These are phyloP conservation scores for Pammene fasciana DNA, from an alignment of 2,888 invertebrate genomes.

Conservation along the genomic window DNA sequence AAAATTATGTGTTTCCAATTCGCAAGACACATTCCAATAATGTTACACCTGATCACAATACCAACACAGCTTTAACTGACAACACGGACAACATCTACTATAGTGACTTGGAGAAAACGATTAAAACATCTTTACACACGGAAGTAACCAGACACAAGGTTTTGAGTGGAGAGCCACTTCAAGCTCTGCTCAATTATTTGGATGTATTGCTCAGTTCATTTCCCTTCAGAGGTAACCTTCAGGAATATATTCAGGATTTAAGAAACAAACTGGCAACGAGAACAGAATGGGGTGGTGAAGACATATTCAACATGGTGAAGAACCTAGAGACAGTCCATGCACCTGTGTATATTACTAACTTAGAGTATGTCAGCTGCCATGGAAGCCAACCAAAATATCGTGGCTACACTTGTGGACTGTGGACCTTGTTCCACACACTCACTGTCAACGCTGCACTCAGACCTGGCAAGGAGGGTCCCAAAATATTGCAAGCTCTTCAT, in stretches of 20 bases:
- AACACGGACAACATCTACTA: constrained; percentile 88
- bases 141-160: constrained; percentile 89
- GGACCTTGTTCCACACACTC: constrained; percentile 96
- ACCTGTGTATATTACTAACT: constrained; percentile 81
- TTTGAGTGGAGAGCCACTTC: constrained; percentile 88
- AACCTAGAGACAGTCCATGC: constrained; percentile 78
- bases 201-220: constrained; percentile 89
- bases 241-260: constrained; percentile 85
- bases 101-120: constrained; percentile 93
- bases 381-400: constrained; percentile 89
- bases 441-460: constrained; percentile 89
- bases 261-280: constrained; percentile 78
- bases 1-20: constrained; percentile 72
- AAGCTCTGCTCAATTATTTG: constrained; percentile 89
- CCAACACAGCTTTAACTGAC: constrained; percentile 46
- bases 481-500: constrained; percentile 91
- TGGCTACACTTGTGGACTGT: constrained; percentile 97
- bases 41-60: constrained; percentile 45
- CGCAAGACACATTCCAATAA: constrained; percentile 57
- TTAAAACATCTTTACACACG: constrained; percentile 91
- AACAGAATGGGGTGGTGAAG: constrained; percentile 82
- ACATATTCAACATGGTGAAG: constrained; percentile 83
- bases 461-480: constrained; percentile 82
- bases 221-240: constrained; percentile 88
- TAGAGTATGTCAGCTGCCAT: constrained; percentile 90